Base-by-base conservation (phyloP, 2,888 invertebrate species). In the Scotopteryx bipunctaria region DNA sequence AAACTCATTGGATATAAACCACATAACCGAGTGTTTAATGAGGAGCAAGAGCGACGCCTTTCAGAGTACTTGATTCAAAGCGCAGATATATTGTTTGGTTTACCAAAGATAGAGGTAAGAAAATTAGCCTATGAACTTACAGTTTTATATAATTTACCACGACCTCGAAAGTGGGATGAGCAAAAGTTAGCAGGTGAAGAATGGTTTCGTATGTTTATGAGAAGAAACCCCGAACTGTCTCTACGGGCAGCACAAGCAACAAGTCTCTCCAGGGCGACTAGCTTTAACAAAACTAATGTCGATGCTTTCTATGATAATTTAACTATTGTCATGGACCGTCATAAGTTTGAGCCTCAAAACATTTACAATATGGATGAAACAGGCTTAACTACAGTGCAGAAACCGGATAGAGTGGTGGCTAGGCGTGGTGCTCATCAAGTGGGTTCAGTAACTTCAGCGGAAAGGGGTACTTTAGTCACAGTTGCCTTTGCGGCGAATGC, bases 381-480 rank as follows among this genome's bases (percentile, higher is more conserved):
- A 0, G 67, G 67, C 2, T 37, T 65, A 3, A 66, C 64, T 4
- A 66, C 63, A 0, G 65, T 63, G 0, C 67, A 64, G 23, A 67
- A 58, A 13, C 64, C 66, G 0, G 52, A 64, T 5, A 48, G 38
- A 47, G 29, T 68, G 1, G 16, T 68, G 5, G 58, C 64, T 4
- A 54, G 52, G 41, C 36, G 49, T 13, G 64, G 63, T 0, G 11
- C 5, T 0, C 52, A 59, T 5, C 73, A 77, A 54, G 73, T 79
- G 0, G 74, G 73, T 5, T 55, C 73, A 40, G 6, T 76, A 0
- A 73, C 73, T 2, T 76, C 76, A n/a, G 71, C 67, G 0, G 79
- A 82, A 59, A 59, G 74, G 15, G 78, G 78, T 0, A 70, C 73
- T 6, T 49, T 70, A 5, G 67, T 71, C 0, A 73, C 74, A 56